Evolutionary conservation across 2,888 invertebrate species (phyloP), one percentile per base, ranked within the genome.

Genomic region (Hemicrepidius hirtus): DNA sequence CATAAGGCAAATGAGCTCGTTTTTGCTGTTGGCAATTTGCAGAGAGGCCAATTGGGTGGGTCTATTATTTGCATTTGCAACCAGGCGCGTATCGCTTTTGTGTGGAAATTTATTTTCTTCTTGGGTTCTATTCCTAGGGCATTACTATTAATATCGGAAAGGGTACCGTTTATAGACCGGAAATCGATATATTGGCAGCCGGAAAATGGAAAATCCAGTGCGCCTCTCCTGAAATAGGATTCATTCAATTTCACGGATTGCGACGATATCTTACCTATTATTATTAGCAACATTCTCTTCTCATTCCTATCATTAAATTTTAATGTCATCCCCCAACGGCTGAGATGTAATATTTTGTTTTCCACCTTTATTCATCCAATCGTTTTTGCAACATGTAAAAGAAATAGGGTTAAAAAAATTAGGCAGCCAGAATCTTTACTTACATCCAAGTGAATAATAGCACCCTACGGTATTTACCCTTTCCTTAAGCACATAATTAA

Each of bases 101-200:
- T 55, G 55, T 41, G 18, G 13, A 40, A 60, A 59, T 68, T 68
- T 68, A 68, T 60, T 68, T n/a, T 46, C 55, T 41, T 53, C 53
- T 20, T 65, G 20, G 24, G 37, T 41, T 65, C 50, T 37, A 65
- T 40, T 66, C 40, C 68, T 44, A 37, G 55, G 55, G 20, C 35
- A 46, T 44, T 67, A 32, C 57, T 67, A 59, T 67, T 67, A 67
- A 59, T 67, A 67, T 46, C 57, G 20, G 53, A 28, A 59, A 59
- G 35, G 55, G 67, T 18, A 59, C 46, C 66, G 55, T 68, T 67
- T 74, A 63, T 65, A 70, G 65, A 68, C 67, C 68, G 69, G 65
- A 76, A 74, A 74, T 76, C 75, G 71, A 76, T 76, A 74, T 71
- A 49, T 70, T 67, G 70, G 50, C 59, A 64, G 70, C 60, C 18